Conservation (phyloP, 53 echinoderm and acorn worm genomes). For the Holothuria scabra region DNA sequence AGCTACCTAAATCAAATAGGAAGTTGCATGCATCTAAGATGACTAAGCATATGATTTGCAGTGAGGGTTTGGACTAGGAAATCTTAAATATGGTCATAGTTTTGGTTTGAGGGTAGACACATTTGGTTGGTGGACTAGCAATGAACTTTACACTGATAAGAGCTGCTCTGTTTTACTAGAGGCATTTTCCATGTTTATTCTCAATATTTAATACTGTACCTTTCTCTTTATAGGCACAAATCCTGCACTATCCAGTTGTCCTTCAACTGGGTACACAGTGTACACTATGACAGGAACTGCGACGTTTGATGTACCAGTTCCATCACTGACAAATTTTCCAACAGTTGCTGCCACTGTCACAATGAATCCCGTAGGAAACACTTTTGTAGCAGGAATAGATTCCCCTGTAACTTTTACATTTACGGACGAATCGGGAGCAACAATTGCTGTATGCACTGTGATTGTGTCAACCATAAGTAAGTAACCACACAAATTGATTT, state of each 20-base stretch:
- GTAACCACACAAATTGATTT: no score
- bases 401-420: background rate
- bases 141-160: no score
- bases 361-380: constrained; percentile 2
- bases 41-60: no score
- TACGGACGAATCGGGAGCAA: background rate
- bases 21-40: no score
- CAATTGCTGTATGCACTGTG: background rate
- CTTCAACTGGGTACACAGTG: background rate
- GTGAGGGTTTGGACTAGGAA: no score
- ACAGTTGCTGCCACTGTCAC: background rate
- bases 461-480: background rate
- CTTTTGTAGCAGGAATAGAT: background rate
- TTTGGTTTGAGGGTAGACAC: no score
- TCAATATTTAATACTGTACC: no score
- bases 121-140: no score
- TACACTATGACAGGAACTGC: constrained; percentile 1
- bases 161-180: no score
- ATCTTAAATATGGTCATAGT: no score
- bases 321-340: constrained; percentile 21
- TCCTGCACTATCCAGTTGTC: background rate
- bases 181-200: no score
- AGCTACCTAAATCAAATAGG: no score
- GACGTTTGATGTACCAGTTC: constrained; percentile 15
- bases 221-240: background rate